Percentiles rank a stretch among this genome's conserved stretches.
Evolutionary conservation across 2,888 invertebrate species (phyloP).

Genomic region (Hydrotaea cyrtoneurina): DNA sequence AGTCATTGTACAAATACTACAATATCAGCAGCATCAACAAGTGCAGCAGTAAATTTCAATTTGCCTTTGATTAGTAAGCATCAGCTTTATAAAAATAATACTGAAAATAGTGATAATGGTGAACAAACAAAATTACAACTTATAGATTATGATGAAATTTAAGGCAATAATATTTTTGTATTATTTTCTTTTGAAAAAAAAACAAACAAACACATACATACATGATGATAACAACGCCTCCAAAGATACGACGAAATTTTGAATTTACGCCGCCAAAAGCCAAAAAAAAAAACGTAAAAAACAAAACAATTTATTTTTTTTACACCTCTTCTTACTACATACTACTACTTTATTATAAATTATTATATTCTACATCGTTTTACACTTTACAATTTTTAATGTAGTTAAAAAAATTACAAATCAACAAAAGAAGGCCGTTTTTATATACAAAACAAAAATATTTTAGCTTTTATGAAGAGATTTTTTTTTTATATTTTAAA

Average conservation of each 20-base stretch:
- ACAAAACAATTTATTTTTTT: constrained; percentile 56
- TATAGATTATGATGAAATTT: constrained; percentile 67
- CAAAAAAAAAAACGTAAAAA: constrained; percentile 65
- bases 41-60: constrained; percentile 61
- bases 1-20: constrained; percentile 29
- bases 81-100: constrained; percentile 57
- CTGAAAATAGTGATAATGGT: constrained; percentile 66
- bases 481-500: constrained; percentile 55
- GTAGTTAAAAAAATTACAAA: constrained; percentile 55
- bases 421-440: constrained; percentile 54
- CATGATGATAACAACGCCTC: constrained; percentile 65
- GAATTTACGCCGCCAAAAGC: constrained; percentile 68
- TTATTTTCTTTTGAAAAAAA: constrained; percentile 68
- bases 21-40: constrained; percentile 50
- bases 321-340: constrained; percentile 62
- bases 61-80: constrained; percentile 65
- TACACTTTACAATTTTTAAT: constrained; percentile 68
- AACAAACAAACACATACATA: constrained; percentile 48
- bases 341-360: constrained; percentile 65
- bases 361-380: constrained; percentile 68
- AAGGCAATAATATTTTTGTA: constrained; percentile 68
- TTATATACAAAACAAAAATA: constrained; percentile 64
- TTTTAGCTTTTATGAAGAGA: constrained; percentile 65
- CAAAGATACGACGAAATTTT: constrained; percentile 68
- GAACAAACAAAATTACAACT: constrained; percentile 67